Conservation (phyloP, 2,113 vertebrate genomes). For the Seriola dumerili region DNA sequence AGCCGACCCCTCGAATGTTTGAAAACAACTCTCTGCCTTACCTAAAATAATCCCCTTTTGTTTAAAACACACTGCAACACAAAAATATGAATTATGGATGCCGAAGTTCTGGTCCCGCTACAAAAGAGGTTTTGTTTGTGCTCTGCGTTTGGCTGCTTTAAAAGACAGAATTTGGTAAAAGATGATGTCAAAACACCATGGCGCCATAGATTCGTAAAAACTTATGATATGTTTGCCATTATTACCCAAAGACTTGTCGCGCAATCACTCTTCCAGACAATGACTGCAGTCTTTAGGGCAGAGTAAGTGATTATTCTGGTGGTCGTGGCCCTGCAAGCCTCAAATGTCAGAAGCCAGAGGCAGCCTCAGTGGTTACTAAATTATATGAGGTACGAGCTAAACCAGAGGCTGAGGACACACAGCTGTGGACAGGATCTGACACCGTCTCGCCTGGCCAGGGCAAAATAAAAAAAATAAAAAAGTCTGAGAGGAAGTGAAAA, state of each 20-base stretch:
- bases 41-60: slow-evolving; percentile 35
- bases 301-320: slow-evolving; percentile 55
- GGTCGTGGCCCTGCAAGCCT: slow-evolving; percentile 51
- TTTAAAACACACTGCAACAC: slow-evolving; percentile 21
- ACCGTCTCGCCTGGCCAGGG: slow-evolving; percentile 35
- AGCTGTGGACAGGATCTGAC: slow-evolving; percentile 71
- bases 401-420: slow-evolving; percentile 48
- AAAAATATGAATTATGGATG: slow-evolving; percentile 39
- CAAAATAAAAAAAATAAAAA: neutral
- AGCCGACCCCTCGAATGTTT: slow-evolving; percentile 41
- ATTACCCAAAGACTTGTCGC: slow-evolving; percentile 40
- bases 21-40: slow-evolving; percentile 39
- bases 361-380: slow-evolving; percentile 47
- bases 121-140: slow-evolving; percentile 12
- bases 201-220: slow-evolving; percentile 69
- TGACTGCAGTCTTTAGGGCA: slow-evolving; percentile 53
- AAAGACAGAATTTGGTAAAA: slow-evolving; percentile 29
- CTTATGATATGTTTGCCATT: slow-evolving; percentile 49
- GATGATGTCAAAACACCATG: slow-evolving; percentile 61
- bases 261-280: slow-evolving; percentile 60
- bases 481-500: slow-evolving; percentile 50
- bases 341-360: slow-evolving; percentile 56
- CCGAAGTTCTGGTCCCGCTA: neutral
- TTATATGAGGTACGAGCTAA: slow-evolving; percentile 63
- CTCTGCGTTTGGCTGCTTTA: slow-evolving; percentile 7